These are phyloP conservation scores for Rotaria magnacalcarata DNA, from an alignment of 2,888 invertebrate species.

Conservation along the genomic window DNA sequence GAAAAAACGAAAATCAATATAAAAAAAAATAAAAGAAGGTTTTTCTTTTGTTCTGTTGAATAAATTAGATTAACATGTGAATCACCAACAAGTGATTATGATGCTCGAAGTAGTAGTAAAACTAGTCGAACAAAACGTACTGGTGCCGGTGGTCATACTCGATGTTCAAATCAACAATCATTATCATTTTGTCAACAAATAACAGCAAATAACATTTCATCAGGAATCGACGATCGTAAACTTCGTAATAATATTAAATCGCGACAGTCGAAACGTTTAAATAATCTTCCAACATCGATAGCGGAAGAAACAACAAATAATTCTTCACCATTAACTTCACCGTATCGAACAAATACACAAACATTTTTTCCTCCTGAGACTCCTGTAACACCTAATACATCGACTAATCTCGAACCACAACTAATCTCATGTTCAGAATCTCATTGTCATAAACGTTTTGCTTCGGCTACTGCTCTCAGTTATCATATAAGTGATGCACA, in stretches of 20 bases:
- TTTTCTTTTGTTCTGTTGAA: neutral
- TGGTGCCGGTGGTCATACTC: neutral
- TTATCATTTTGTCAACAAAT: neutral
- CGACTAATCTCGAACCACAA: neutral
- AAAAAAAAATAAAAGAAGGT: neutral
- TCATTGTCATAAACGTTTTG: constrained; percentile 19
- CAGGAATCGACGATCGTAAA: neutral
- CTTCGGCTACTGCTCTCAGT: neutral
- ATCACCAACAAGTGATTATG: constrained; percentile 31
- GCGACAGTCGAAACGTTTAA: constrained; percentile 7
- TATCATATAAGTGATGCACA: constrained; percentile 32
- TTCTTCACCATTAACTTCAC: constrained; percentile 1
- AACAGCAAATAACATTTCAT: neutral
- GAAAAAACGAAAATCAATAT: neutral
- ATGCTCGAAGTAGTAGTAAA: constrained; percentile 30
- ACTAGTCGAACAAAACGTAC: constrained; percentile 10
- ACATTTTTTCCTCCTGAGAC: neutral
- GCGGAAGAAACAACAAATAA: neutral
- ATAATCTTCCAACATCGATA: neutral
- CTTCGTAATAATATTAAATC: constrained; percentile 36
- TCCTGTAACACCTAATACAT: neutral
- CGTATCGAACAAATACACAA: neutral
- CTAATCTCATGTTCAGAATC: constrained; percentile 21
- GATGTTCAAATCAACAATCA: neutral
- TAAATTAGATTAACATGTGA: constrained; percentile 26